phyloP scores from a whole-genome alignment of 2,113 vertebrate genomes.

The Azemiops feae region DNA sequence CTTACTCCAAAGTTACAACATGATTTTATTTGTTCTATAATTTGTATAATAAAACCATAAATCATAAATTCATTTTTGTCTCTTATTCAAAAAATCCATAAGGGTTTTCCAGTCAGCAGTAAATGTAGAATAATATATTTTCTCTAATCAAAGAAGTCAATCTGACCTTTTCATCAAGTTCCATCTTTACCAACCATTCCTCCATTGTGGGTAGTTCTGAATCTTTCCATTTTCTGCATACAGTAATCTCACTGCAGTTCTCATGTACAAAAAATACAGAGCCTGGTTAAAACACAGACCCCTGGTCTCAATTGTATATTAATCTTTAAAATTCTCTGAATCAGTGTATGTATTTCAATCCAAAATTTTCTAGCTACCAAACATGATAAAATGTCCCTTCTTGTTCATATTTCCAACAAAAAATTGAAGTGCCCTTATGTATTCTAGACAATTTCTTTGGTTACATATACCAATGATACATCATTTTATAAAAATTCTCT shows the following conservation, averaged over 20 bases:
- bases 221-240: neutral
- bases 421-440: neutral
- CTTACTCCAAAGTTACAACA: neutral
- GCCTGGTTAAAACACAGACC: too few relatives aligned
- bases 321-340: neutral
- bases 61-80: neutral
- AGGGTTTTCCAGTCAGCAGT: neutral
- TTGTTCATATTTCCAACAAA: neutral
- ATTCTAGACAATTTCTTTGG: neutral
- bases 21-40: neutral
- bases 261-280: neutral
- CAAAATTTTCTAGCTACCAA: neutral
- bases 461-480: neutral
- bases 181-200: neutral
- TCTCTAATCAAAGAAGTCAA: neutral
- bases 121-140: neutral
- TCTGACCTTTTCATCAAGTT: neutral
- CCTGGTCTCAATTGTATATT: neutral
- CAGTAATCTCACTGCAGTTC: neutral
- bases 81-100: neutral
- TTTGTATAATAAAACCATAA: neutral
- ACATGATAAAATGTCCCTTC: neutral
- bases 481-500: neutral
- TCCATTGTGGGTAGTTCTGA: neutral
- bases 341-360: neutral